Base-by-base conservation (phyloP, 2,797 vertebrate species). In the Sternotherus odoratus region DNA sequence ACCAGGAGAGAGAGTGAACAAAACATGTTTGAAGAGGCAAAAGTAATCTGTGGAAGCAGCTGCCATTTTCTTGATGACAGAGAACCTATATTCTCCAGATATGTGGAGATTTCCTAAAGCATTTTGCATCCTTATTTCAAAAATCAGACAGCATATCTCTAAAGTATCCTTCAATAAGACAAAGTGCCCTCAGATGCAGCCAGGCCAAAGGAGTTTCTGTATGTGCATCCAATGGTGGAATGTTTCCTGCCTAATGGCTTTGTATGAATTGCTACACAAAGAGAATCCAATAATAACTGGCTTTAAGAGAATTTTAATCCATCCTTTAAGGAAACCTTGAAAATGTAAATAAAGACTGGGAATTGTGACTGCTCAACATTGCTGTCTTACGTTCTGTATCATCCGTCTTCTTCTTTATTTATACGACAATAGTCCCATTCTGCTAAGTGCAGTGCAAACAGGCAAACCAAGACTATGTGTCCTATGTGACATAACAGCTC, bases 1-100 rank as follows among this genome's bases (percentile, higher is more conserved):
- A 5, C 0, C 1, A 74, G 5, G 39, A 49, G 0, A 5, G n/a
- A 49, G 0, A 1, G 77, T 0, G 3, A 1, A 2, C 82, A 78
- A 88, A 43, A 85, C 0, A 48, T 6, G 49, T 86, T 4, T 12
- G 39, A 86, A 77, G 80, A 81, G 83, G n/a, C 12, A 4, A 48
- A 13, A 72, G 0, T 48, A 86, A 46, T 33, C 84, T 49, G 86
- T 77, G 75, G 69, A 84, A 63, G 53, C 79, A 83, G 82, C 93
- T 86, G 90, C 81, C 1, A 4, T 0, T 15, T 30, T 9, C 81
- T 91, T 48, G 2, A 24, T 5, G 56, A 30, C 0, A 6, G 83
- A 87, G 6, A 77, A 24, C 26, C 1, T 1, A 15, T 1, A 56
- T 28, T 28, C 72, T 72, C 53, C 30, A 0, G 0, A 43, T 69